Conservation (phyloP, 1,140 invertebrate species). For the Cotesia typhae region DNA sequence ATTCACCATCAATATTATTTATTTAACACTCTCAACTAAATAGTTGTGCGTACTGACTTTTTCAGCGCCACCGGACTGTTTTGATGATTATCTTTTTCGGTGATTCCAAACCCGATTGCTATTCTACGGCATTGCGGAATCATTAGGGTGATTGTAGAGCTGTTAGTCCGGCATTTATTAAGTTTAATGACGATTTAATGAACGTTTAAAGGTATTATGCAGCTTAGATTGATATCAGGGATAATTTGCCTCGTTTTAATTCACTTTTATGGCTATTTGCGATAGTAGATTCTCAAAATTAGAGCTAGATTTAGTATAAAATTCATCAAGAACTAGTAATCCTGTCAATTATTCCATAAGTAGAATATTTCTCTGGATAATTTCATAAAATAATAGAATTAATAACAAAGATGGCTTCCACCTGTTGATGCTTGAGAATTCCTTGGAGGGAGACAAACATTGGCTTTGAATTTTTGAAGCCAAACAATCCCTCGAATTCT, state of each 20-base stretch:
- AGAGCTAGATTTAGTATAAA: no score
- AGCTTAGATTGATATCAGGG: neutral
- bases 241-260: slow-evolving; percentile 9
- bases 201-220: slow-evolving; percentile 1
- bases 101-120: neutral
- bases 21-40: no score
- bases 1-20: no score
- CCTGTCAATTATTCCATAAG: neutral
- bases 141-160: neutral
- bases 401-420: slow-evolving; percentile 39
- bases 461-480: slow-evolving; percentile 22
- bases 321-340: no score
- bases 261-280: no score
- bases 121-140: slow-evolving; percentile 8
- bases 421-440: slow-evolving; percentile 53
- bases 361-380: neutral
- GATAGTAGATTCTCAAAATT: no score
- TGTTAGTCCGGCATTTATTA: neutral
- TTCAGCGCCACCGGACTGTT: no score
- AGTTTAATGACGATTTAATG: slow-evolving; percentile 23
- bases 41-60: no score
- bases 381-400: no score
- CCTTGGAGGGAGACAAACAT: slow-evolving; percentile 35
- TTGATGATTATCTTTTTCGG: no score
- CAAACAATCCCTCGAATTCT: slow-evolving; percentile 23